Evolutionary conservation across 2,888 invertebrate genomes (phyloP).

Genomic region (Bimastos eiseni): DNA sequence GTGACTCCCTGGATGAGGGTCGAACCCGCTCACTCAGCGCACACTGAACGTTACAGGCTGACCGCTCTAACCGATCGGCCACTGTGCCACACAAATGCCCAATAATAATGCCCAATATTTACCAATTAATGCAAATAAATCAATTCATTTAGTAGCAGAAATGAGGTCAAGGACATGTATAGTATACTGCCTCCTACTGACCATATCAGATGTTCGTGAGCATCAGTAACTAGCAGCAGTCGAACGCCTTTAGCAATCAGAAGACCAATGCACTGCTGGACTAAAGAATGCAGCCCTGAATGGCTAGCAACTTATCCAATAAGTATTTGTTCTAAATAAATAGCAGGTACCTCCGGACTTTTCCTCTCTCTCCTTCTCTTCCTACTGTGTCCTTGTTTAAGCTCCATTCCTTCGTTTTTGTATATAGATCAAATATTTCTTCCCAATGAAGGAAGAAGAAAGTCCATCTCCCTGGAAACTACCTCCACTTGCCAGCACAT

Average conservation of each 20-base stretch:
- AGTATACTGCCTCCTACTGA: background rate
- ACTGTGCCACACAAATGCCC: background rate
- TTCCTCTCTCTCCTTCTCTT: background rate
- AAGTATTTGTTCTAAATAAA: background rate
- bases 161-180: too few relatives aligned
- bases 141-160: background rate
- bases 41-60: too few relatives aligned
- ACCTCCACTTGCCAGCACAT: background rate
- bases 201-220: background rate
- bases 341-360: background rate
- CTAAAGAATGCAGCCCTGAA: background rate
- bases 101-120: too few relatives aligned
- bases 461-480: background rate
- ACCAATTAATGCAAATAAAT: background rate
- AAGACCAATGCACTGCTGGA: background rate
- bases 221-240: background rate
- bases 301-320: background rate
- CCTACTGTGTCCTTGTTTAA: constrained; percentile 7
- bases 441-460: background rate
- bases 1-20: too few relatives aligned
- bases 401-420: background rate
- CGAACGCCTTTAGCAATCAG: background rate
- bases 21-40: too few relatives aligned
- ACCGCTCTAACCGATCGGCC: too few relatives aligned
- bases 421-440: background rate